Percentiles rank a stretch among this genome's conserved stretches.
phyloP scores from a whole-genome alignment of 2,888 invertebrate genomes.

The Drosophila demipolita region DNA sequence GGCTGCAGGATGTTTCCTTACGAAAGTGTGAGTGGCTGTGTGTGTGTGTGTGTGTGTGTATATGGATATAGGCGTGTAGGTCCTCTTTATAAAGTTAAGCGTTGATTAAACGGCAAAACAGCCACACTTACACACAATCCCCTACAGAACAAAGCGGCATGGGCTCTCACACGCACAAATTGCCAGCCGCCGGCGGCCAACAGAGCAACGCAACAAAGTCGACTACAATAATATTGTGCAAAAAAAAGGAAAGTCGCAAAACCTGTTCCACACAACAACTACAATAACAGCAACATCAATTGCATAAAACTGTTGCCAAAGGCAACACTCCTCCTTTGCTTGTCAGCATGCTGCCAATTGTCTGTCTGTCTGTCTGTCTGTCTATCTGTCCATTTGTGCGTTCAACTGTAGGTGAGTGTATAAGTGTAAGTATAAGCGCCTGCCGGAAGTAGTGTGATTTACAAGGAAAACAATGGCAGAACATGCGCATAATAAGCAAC shows the following conservation, averaged over 20 bases:
- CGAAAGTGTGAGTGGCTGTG: slow-evolving; percentile 8
- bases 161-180: slow-evolving; percentile 34
- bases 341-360: slow-evolving; percentile 32
- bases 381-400: slow-evolving; percentile 20
- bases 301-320: slow-evolving; percentile 55
- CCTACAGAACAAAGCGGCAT: not conserved
- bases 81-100: slow-evolving; percentile 75
- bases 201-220: slow-evolving; percentile 50
- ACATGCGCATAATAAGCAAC: slow-evolving; percentile 68
- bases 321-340: slow-evolving; percentile 29
- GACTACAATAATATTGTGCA: slow-evolving; percentile 69
- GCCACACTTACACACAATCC: slow-evolving; percentile 15
- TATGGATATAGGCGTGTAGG: slow-evolving; percentile 46
- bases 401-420: slow-evolving; percentile 27
- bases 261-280: slow-evolving; percentile 44
- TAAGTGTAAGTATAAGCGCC: slow-evolving; percentile 41
- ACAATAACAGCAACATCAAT: slow-evolving; percentile 26
- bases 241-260: slow-evolving; percentile 39
- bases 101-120: slow-evolving; percentile 78
- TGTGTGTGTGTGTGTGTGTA: slow-evolving; percentile 3
- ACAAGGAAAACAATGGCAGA: slow-evolving; percentile 55
- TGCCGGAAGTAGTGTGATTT: slow-evolving; percentile 79
- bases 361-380: slow-evolving; percentile 19
- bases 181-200: slow-evolving; percentile 46
- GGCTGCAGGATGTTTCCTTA: slow-evolving; percentile 36